Base-by-base conservation (phyloP, 2,113 vertebrate genomes). In the Coryphaenoides rupestris region DNA sequence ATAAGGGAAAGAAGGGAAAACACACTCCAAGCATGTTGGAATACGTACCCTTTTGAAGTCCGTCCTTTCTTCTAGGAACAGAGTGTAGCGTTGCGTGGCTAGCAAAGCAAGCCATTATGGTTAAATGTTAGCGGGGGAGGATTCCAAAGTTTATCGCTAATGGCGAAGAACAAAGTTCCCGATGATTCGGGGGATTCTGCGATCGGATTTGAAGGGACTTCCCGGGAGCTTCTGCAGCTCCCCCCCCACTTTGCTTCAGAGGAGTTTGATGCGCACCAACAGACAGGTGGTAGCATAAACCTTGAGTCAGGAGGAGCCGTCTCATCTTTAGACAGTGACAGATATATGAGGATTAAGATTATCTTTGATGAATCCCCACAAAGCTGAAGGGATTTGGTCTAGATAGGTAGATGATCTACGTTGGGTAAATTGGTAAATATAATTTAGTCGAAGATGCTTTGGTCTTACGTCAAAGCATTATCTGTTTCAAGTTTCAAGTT, bases 201-300 rank as follows among this genome's bases (percentile, higher is more conserved):
- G 68, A 58, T 72, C 68, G 84, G 86, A 84, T 84, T 74, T 75
- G 78, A 71, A 70, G 85, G 85, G 81, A 83, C 80, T 85, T 86
- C 85, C 85, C 83, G 40, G 33, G 46, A 60, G 69, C 69, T 76
- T 77, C 75, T 83, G 74, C 73, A 80, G 75, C 57, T 87, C 82
- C 65, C 66, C 69, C 13, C 9, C 9, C 13, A 7, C 33, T 69
- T 46, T 73, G 19, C 68, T 52, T 28, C 33, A 62, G 70, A 76
- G 63, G 40, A 68, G 70, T 73, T 79, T 70, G 63, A 80, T 82
- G 76, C 76, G 74, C 66, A 56, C 66, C 78, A 80, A 77, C 67
- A 85, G 80, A 79, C 88, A 89, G 87, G 86, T 90, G 84, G 73
- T 75, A 75, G 83, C 75, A 81, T 78, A 80, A 79, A 83, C 76